Conservation (phyloP, 2,888 invertebrate species). For the Neocrepidodera transversa region DNA sequence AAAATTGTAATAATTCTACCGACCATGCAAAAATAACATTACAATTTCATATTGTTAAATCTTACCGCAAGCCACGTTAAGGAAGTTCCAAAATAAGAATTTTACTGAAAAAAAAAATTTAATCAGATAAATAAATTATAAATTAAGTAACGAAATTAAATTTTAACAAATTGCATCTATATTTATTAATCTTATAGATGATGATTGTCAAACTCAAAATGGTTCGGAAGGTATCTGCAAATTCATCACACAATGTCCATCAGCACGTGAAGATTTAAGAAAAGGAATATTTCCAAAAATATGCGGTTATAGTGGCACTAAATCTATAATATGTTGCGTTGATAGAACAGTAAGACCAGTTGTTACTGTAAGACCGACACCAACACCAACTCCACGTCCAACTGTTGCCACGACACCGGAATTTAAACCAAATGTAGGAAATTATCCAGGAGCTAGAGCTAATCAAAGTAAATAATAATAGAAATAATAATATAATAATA, state of each 20-base stretch:
- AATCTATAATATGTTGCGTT: slow-evolving; percentile 51
- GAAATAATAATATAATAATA: too few relatives aligned
- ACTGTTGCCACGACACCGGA: neutral
- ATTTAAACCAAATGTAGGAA: neutral
- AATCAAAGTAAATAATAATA: slow-evolving; percentile 39
- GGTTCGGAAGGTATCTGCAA: slow-evolving; percentile 43
- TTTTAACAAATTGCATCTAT: too few relatives aligned
- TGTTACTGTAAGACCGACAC: neutral
- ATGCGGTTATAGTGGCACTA: slow-evolving; percentile 48
- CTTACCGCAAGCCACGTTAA: too few relatives aligned
- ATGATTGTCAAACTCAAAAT: slow-evolving; percentile 23
- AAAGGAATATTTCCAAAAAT: slow-evolving; percentile 43
- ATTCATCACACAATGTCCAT: slow-evolving; percentile 43
- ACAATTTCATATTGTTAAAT: too few relatives aligned
- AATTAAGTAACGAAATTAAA: too few relatives aligned
- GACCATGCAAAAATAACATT: too few relatives aligned
- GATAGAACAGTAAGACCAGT: neutral
- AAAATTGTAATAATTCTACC: too few relatives aligned
- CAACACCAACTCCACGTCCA: slow-evolving; percentile 7
- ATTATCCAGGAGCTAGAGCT: slow-evolving; percentile 35
- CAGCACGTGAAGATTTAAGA: slow-evolving; percentile 41
- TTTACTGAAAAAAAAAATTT: too few relatives aligned
- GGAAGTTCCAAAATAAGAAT: too few relatives aligned
- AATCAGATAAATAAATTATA: too few relatives aligned
- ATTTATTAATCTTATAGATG: slow-evolving; percentile 32